Base-by-base conservation (phyloP, 2,797 vertebrate genomes). In the Merluccius polli region DNA sequence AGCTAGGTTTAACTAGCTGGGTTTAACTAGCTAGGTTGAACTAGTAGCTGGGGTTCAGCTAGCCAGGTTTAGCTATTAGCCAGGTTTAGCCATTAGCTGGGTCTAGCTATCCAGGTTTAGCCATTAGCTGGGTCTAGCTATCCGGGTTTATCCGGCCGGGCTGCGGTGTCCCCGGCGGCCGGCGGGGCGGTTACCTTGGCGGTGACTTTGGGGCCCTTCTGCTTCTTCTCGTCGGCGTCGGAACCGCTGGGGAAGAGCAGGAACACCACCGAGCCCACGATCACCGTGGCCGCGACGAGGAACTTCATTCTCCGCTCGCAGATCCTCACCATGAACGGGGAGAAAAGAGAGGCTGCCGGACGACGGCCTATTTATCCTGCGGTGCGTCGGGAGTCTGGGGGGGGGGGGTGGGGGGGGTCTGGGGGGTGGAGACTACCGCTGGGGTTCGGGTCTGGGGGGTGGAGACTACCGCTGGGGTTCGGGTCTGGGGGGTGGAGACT, bases 191-290 rank as follows among this genome's bases (percentile, higher is more conserved):
- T n/a, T 87, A 98, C 96, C 96, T 98, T 96, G 27, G 87, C 89
- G 0, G 97, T 97, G 75, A 99, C 97, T 96, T 98, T 98, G 71
- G 97, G 97, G 0, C 97, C 97, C 79, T 96, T 98, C 90, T n/a
- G n/a, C n/a, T 96, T 97, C 90, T 96, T 97, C 84, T 97, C 97
- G 71, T 98, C 96, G 0, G 96, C 97, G 2, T 94, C 90, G 0
- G 97, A 95, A 6, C 94, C 94, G 9, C 93, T 93, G 0, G 96
- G 96, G 82, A 98, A 93, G 15, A 96, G 91, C 41, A 98, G 93
- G 13, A 96, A 95, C 71, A 95, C 81, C 73, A 96, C 85, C 0
- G 95, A 96, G 11, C 94, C 95, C 78, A 95, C 94, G 30, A 97
- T 88, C 71, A 98, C 83, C 27, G 95, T 95, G 3, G 94, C 92